Percentiles rank a stretch among this genome's conserved stretches.
Evolutionary conservation across 2,888 invertebrate species (phyloP).

Genomic region (Erpobdella octoculata): DNA sequence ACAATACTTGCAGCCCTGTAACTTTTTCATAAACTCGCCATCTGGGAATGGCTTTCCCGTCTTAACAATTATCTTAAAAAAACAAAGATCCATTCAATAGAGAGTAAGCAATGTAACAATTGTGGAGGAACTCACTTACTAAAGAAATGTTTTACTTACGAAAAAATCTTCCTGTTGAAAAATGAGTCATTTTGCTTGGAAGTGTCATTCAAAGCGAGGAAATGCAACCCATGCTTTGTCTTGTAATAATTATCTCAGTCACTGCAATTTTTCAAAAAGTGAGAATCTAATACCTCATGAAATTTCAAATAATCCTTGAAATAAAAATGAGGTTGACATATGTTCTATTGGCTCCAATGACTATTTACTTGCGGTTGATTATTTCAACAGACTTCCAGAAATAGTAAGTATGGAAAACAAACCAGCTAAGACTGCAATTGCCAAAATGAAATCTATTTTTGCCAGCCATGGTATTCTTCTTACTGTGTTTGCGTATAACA

Average conservation of each 20-base stretch:
- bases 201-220: slow-evolving; percentile 28
- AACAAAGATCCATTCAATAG: no score
- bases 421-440: no score
- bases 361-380: slow-evolving; percentile 37
- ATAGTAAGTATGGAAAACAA: no score
- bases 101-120: no score
- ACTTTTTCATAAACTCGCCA: no score
- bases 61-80: no score
- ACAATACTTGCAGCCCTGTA: no score
- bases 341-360: slow-evolving; percentile 26
- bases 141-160: no score
- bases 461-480: slow-evolving; percentile 36
- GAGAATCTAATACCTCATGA: slow-evolving; percentile 30
- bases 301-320: slow-evolving; percentile 34
- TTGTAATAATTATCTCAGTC: slow-evolving; percentile 15
- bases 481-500: slow-evolving; percentile 34
- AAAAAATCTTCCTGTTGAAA: no score
- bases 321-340: slow-evolving; percentile 34
- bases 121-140: no score
- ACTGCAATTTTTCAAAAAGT: background rate
- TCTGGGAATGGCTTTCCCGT: no score
- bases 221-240: background rate
- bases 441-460: slow-evolving; percentile 32
- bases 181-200: slow-evolving; percentile 19
- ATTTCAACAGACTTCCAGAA: slow-evolving; percentile 37